These are phyloP conservation scores for Meloidogyne floridensis DNA, from an alignment of 1,140 invertebrate species.

Conservation along the genomic window DNA sequence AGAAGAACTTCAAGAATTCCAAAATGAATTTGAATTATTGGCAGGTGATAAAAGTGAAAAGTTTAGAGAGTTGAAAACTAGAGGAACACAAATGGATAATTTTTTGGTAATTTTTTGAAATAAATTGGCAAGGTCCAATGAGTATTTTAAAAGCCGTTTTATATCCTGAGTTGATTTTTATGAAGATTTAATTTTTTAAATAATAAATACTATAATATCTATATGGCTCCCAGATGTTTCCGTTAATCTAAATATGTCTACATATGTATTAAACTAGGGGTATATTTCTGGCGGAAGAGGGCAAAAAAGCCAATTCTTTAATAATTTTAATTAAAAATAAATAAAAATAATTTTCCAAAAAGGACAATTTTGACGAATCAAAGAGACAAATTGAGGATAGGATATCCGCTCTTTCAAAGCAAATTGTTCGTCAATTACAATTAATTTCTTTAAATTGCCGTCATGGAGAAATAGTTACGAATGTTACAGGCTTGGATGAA, in stretches of 20 bases:
- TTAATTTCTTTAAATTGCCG: conserved; percentile 45
- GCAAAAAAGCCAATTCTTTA: too few species aligned
- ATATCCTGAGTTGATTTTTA: too few species aligned
- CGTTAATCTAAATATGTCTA: too few species aligned
- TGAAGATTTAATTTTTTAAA: too few species aligned
- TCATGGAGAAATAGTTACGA: conserved; percentile 26
- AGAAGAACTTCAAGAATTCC: conserved; percentile 46
- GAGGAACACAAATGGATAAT: conserved; percentile 44
- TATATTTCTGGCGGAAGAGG: too few species aligned
- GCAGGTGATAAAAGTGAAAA: conserved; percentile 48
- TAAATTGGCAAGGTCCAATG: too few species aligned
- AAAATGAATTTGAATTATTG: conserved; percentile 50
- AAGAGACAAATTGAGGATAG: conserved; percentile 33
- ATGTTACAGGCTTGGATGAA: conserved; percentile 37
- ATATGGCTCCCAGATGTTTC: too few species aligned
- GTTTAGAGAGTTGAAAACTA: conserved; percentile 39
- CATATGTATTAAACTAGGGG: too few species aligned
- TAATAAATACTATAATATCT: too few species aligned
- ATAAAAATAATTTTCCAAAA: not conserved
- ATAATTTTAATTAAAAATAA: not conserved
- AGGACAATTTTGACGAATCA: conserved; percentile 36
- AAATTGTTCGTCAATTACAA: conserved; percentile 35
- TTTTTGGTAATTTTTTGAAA: conserved; percentile 22
- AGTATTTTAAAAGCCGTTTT: too few species aligned
- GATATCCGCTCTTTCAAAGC: conserved; percentile 28